These are phyloP conservation scores for Neotoma lepida DNA, from an alignment of 2,113 vertebrate species.

Conservation along the genomic window DNA sequence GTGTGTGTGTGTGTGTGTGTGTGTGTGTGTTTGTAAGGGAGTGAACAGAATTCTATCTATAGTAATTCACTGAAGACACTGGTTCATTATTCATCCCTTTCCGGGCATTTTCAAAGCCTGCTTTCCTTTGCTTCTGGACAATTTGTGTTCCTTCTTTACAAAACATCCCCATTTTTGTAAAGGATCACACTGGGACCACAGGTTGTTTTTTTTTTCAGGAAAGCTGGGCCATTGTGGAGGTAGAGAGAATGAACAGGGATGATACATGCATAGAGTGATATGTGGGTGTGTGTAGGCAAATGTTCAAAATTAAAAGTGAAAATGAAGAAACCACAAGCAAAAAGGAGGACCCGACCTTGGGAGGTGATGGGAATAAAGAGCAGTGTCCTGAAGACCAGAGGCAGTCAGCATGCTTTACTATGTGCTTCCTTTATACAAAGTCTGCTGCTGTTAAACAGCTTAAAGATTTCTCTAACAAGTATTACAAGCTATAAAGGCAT, in stretches of 20 bases:
- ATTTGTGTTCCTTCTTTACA: constrained; percentile 69
- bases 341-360: neutral
- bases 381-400: neutral
- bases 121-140: constrained; percentile 59
- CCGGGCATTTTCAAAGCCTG: constrained; percentile 55
- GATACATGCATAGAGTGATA: constrained; percentile 50
- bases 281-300: constrained; percentile 52
- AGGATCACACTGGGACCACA: constrained; percentile 49
- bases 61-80: constrained; percentile 47
- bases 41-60: constrained; percentile 64
- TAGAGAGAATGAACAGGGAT: constrained; percentile 56
- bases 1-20: neutral
- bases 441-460: neutral
- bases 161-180: constrained; percentile 47
- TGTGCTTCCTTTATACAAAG: constrained; percentile 1
- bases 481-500: constrained; percentile 7
- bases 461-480: constrained; percentile 9
- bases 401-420: neutral
- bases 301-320: neutral
- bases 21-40: neutral
- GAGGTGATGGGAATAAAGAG: neutral
- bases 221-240: constrained; percentile 53
- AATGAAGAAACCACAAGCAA: constrained; percentile 32
- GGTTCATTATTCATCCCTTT: constrained; percentile 49
- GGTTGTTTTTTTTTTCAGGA: constrained; percentile 20